These are phyloP conservation scores for Pandemis corylana DNA, from an alignment of 2,888 invertebrate species.

Conservation along the genomic window DNA sequence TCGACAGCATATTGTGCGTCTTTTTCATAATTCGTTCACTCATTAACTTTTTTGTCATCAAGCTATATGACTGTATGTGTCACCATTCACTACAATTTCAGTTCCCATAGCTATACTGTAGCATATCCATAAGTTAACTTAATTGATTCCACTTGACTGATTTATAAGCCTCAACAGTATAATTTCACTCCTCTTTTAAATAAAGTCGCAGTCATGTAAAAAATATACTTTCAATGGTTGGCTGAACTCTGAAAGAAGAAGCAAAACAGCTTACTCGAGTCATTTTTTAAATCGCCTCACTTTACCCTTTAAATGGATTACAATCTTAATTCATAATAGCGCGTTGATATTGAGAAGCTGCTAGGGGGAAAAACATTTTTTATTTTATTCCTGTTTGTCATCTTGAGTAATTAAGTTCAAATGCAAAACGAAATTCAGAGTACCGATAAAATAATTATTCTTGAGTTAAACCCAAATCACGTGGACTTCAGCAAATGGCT, in stretches of 20 bases:
- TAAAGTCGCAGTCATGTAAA: constrained; percentile 10
- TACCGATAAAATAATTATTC: not conserved
- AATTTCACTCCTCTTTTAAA: not conserved
- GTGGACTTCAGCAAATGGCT: not conserved
- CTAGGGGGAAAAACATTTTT: constrained; percentile 8
- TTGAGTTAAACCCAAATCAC: not conserved
- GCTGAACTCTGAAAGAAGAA: constrained; percentile 4
- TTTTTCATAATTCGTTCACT: no score
- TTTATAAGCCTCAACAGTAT: not conserved
- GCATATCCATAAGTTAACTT: not conserved
- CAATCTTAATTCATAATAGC: constrained; percentile 36
- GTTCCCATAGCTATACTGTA: no score
- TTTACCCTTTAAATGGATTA: constrained; percentile 33
- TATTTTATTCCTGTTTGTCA: constrained; percentile 17
- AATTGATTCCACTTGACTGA: not conserved
- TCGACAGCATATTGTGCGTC: no score
- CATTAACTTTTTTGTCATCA: no score
- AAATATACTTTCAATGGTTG: constrained; percentile 2
- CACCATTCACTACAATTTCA: no score
- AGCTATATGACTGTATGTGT: no score
- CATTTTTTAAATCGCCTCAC: constrained; percentile 20
- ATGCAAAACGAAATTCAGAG: constrained; percentile 24
- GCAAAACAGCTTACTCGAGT: constrained; percentile 17
- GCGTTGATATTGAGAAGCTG: constrained; percentile 27
- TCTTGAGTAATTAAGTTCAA: constrained; percentile 21